Evolutionary conservation across 1,140 invertebrate genomes (phyloP), one percentile per base, ranked within the genome.

Genomic region (Tetramorium alpestre): DNA sequence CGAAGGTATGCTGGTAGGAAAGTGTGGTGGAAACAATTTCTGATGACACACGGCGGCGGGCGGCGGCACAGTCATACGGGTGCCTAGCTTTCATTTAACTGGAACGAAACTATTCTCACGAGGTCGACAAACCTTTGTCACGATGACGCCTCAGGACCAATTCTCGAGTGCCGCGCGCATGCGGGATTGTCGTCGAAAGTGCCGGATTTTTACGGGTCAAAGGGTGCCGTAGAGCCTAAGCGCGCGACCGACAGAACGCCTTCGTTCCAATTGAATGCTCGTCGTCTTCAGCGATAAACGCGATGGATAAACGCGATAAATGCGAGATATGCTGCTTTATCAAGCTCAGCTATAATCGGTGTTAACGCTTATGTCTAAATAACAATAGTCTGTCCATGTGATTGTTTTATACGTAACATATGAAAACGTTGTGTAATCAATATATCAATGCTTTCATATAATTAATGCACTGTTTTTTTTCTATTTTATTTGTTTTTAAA

Each of bases 61-160:
- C 41, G 62, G 73, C 77, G 77, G 70, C 67, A 41, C 82, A 47
- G 78, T 88, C 78, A 91, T 90, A 90, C 84, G 90, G 89, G 87
- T 73, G 56, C 28, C 56, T 82, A 86, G 72, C 58, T 75, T 67
- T 67, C 64, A 22, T 70, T 76, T 73, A 84, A 84, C 73, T 84
- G 80, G 67, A 87, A 76, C 82, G 60, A 89, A 89, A 80, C 58
- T 58, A 88, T 88, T 91, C 89, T 89, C 91, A 91, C 91, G 89
- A 73, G 88, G 88, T 90, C 89, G 77, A 75, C 70, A 87, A 89
- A 78, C 86, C 60, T 82, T 77, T 65, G 38, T 28, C 86, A 44
- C 64, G 58, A 69, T 56, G 69, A 64, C 64, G 47, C 77, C 49
- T 80, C 85, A 64, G 75, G 76, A 89, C 76, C 65, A 89, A 90